Base-by-base conservation (phyloP, 2,888 invertebrate genomes). In the Dugesia japonica region DNA sequence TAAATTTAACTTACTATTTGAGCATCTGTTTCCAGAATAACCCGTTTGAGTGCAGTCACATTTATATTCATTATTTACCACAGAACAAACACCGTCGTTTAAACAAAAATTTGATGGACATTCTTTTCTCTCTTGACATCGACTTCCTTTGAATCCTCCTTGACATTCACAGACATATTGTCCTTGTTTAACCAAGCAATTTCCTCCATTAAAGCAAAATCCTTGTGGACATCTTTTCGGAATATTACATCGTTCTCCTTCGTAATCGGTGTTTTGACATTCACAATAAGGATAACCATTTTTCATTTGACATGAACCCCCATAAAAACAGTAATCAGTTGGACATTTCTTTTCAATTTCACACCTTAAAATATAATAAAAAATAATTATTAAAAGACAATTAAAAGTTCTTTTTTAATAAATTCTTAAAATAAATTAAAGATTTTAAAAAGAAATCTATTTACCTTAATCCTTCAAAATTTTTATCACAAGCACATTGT, bases 301-400 rank as follows among this genome's bases (percentile, higher is more conserved):
- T 28, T 7, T 1, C 15, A 72, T 28, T n/a, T 28, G 27, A 42
- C 74, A 74, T 7, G 71, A 7, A n/a, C 74, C 74, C 1, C 74
- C 74, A 26, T 74, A 28, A 31, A 74, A 31, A 20, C 74, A 74
- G 71, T 13, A 74, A 13, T 74, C 42, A n/a, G 17, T n/a, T 13
- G 74, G 74, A 74, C 74, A 75, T 38, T n/a, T 13, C n/a, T 75
- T 56, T 23, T 38, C 23, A 1, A 26, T 28, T 20, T 75, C 75
- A 75, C 75, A 75, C 9, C 75, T 28, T n/a, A 72, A 56, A n/a
- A 56, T 23, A 56, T 20, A 13, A 56, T 20, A n/a, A 13, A 20
- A 13, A 20, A 13, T 56, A 23, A 28, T 13, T 9, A 13, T 72
- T 23, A 28, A 13, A 13, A 9, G 23, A 20, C 26, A 9, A 13